These are phyloP conservation scores for Atta colombica DNA, from an alignment of 1,140 invertebrate species.

Conservation along the genomic window DNA sequence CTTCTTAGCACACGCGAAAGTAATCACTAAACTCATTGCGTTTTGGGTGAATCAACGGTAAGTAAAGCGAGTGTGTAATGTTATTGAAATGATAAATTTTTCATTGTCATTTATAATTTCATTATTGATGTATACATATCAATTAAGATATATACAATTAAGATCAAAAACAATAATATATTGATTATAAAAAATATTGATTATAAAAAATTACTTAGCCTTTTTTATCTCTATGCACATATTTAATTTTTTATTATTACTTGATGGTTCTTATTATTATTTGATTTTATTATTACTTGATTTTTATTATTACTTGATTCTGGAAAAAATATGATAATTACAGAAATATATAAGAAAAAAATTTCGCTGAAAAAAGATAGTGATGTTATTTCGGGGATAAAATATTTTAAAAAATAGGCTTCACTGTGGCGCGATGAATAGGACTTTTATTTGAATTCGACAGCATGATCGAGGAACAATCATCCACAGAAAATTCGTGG, in stretches of 20 bases:
- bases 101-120: neutral
- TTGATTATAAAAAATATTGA: neutral
- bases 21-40: neutral
- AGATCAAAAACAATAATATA: neutral
- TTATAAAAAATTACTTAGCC: neutral
- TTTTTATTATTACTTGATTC: too few species aligned
- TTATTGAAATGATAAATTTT: neutral
- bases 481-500: slow-evolving; percentile 42
- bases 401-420: neutral
- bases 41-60: slow-evolving; percentile 46
- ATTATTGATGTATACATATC: neutral
- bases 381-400: too few species aligned
- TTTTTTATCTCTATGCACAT: neutral
- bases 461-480: slow-evolving; percentile 32
- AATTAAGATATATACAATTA: neutral
- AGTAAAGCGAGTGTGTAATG: neutral
- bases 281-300: too few species aligned
- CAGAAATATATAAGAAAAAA: neutral
- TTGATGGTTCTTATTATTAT: too few species aligned
- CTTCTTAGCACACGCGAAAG: neutral
- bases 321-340: neutral
- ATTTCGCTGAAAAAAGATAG: neutral
- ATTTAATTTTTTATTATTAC: neutral
- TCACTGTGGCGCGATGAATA: neutral
- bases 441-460: neutral